phyloP scores from a whole-genome alignment of 1,140 invertebrate genomes.

The Drosophila kepulauana region DNA sequence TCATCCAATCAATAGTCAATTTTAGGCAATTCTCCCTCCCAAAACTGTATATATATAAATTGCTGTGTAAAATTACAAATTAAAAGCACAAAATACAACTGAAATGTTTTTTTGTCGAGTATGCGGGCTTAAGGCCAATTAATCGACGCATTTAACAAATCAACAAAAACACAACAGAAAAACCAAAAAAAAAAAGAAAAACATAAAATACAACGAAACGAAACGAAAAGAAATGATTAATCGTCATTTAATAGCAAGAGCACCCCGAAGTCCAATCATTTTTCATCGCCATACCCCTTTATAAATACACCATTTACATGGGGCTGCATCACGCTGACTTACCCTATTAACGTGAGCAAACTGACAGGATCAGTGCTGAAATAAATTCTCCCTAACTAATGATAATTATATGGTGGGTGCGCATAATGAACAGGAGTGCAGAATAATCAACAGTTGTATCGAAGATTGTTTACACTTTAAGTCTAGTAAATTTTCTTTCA shows the following conservation, averaged over 20 bases:
- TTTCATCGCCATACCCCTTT: conserved; percentile 40
- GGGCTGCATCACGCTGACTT: conserved; percentile 5
- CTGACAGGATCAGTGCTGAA: conserved; percentile 3
- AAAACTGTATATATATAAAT: conserved; percentile 33
- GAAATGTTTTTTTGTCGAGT: conserved; percentile 17
- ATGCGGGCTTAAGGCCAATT: conserved; percentile 74
- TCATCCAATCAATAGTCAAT: conserved; percentile 71
- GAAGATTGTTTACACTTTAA: background rate
- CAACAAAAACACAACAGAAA: conserved; percentile 50
- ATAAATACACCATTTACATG: conserved; percentile 7
- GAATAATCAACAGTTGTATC: background rate
- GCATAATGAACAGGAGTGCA: background rate
- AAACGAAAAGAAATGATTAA: conserved; percentile 65
- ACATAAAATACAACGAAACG: conserved; percentile 4
- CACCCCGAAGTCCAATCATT: conserved; percentile 48
- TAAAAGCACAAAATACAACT: conserved; percentile 53
- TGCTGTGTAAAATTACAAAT: conserved; percentile 80
- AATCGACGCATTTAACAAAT: conserved; percentile 81
- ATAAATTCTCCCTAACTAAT: background rate
- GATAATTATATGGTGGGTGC: background rate
- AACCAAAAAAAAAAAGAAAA: conserved; percentile 19
- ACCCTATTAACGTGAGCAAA: background rate
- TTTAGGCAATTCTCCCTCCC: conserved; percentile 58
- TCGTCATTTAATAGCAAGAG: conserved; percentile 69
- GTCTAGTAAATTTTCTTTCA: too few relatives aligned